A percentile compares a stretch with the other conserved stretches of the same genome.
phyloP scores from a whole-genome alignment of 2,888 invertebrate genomes.

The Cantharis rufa region DNA sequence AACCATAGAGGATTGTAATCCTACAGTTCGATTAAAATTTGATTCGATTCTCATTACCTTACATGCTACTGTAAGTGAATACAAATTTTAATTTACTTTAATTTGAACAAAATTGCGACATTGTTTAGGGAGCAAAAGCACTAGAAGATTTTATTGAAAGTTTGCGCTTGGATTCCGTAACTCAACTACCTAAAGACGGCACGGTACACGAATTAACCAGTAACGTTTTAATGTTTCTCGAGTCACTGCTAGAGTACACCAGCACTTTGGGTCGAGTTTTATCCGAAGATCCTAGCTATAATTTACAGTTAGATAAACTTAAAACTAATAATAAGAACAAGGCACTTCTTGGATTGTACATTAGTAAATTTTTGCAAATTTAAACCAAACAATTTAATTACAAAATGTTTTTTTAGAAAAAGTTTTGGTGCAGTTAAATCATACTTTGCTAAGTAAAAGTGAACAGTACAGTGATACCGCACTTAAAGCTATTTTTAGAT shows the following conservation, averaged over 20 bases:
- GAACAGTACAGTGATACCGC: constrained; percentile 88
- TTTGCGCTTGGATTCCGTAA: constrained; percentile 75
- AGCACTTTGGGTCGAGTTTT: constrained; percentile 75
- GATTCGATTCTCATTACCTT: constrained; percentile 74
- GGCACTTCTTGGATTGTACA: constrained; percentile 76
- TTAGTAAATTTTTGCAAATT: constrained; percentile 64
- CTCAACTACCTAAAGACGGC: constrained; percentile 91
- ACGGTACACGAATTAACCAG: constrained; percentile 97
- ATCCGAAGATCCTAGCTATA: constrained; percentile 63
- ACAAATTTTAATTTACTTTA: neutral
- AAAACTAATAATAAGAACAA: constrained; percentile 63
- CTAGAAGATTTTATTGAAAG: constrained; percentile 93
- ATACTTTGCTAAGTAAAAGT: constrained; percentile 87
- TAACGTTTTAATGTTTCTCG: constrained; percentile 90
- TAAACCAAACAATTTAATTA: neutral
- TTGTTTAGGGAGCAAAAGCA: constrained; percentile 81
- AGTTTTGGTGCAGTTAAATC: constrained; percentile 86
- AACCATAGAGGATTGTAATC: constrained; percentile 74
- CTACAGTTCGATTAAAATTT: constrained; percentile 70
- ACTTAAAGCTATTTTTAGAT: constrained; percentile 84
- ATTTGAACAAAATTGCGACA: neutral
- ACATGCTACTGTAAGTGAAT: constrained; percentile 72
- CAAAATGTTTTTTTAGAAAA: constrained; percentile 65
- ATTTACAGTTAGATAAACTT: constrained; percentile 59
- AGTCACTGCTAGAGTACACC: constrained; percentile 79